Base-by-base conservation (phyloP, 2,113 vertebrate genomes). In the Nycticorax nycticorax region DNA sequence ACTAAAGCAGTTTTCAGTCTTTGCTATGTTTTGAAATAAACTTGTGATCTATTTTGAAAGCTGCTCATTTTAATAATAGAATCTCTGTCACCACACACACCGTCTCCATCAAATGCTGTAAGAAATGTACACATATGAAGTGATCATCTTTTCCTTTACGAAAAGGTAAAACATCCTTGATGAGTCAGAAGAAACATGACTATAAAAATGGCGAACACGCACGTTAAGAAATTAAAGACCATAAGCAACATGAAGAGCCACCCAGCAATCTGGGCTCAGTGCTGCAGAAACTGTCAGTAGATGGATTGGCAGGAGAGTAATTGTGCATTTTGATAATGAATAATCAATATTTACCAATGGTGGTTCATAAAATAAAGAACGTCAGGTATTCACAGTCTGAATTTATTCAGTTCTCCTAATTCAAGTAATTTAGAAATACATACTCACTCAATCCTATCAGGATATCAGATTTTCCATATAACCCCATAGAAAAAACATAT, bases 11-110 rank as follows among this genome's bases (percentile, higher is more conserved):
- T 50, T 79, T 95, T 88, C 26, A 88, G 32, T 45, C 52, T 87
- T 86, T 50, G 35, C 32, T 13, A 19, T 83, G 41, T 89, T 96
- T 91, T 59, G 74, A 79, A 94, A 95, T 79, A 93, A 97, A 95
- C 41, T 50, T 41, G 59, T 53, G 74, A 76, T 67, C 21, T 92
- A 53, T 75, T 92, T 93, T 76, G 84, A 95, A 95, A 94, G 74
- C 48, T 91, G 53, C 41, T 88, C 33, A 52, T 89, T 93, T 83
- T 77, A 89, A 91, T 63, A 86, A 69, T 19, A 18, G 76, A 53
- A 86, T 26, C 50, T 53, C 63, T 97, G 94, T 94, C 95, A 95
- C 62, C 72, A 95, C 83, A 96, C 69, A 96, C 84, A 89, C 81
- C 80, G 47, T 20, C 78, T 41, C 73, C 41, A 90, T 39, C 55